Evolutionary conservation across 2,113 vertebrate genomes (phyloP).

Genomic region (Willisornis vidua): DNA sequence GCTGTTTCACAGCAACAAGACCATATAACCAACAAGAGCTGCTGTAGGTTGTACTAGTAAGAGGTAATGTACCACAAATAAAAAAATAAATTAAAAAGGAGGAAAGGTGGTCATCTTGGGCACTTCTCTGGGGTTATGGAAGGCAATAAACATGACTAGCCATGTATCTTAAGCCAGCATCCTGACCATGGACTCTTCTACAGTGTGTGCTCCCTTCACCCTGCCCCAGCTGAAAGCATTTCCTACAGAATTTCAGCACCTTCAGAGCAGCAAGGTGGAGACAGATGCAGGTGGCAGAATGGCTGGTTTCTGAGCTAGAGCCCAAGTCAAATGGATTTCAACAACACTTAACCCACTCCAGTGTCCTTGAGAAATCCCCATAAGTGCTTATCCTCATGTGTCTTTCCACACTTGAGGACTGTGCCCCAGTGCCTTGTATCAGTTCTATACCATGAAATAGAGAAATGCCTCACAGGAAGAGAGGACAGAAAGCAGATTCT

Average conservation of each 20-base stretch:
- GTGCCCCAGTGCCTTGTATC: neutral
- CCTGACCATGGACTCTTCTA: neutral
- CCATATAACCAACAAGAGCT: neutral
- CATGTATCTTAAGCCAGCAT: neutral
- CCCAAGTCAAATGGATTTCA: neutral
- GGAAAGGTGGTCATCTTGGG: neutral
- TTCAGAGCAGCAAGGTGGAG: neutral
- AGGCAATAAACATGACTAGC: neutral
- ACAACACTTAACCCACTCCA: slow-evolving; percentile 22
- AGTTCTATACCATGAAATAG: neutral
- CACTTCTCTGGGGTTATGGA: neutral
- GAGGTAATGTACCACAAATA: neutral
- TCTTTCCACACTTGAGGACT: neutral
- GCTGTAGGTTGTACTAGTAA: neutral
- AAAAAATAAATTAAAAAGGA: rapidly evolving
- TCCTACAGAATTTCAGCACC: neutral
- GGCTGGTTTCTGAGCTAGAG: neutral
- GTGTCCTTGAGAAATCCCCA: neutral
- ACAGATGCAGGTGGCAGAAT: neutral
- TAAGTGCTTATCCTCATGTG: neutral
- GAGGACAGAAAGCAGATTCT: slow-evolving; percentile 23
- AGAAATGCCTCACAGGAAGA: neutral
- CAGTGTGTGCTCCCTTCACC: neutral
- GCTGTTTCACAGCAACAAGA: neutral
- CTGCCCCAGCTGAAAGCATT: neutral